These are phyloP conservation scores for Anoura caudifer DNA, from an alignment of 2,113 vertebrate species.

Conservation along the genomic window DNA sequence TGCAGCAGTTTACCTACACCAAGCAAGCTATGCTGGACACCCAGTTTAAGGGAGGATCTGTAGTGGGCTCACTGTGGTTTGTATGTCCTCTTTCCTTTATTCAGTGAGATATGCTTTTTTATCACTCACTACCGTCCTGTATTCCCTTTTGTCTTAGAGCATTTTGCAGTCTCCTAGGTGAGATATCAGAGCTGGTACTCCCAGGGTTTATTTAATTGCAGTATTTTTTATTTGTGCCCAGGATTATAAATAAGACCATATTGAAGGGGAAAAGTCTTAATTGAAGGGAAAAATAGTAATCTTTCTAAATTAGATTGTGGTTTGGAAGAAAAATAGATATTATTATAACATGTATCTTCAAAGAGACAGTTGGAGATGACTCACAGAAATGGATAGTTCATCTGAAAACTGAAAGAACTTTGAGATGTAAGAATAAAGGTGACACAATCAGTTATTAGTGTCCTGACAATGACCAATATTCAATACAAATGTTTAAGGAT, in stretches of 20 bases:
- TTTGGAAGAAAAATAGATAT: background rate
- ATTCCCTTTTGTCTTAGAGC: slow-evolving; percentile 20
- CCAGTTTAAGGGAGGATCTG: background rate
- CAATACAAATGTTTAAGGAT: background rate
- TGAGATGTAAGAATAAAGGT: background rate
- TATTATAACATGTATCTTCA: background rate
- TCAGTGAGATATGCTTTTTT: background rate
- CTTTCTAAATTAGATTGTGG: slow-evolving; percentile 16
- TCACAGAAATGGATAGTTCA: background rate
- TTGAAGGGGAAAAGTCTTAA: slow-evolving; percentile 12
- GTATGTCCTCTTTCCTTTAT: background rate
- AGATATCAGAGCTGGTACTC: slow-evolving; percentile 1
- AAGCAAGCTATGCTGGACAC: background rate
- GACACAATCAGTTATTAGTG: background rate
- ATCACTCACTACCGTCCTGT: background rate
- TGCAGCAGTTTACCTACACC: background rate
- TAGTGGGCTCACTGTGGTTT: background rate
- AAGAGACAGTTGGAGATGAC: background rate
- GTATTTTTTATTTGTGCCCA: slow-evolving; percentile 15
- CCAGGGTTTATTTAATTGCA: slow-evolving; percentile 1
- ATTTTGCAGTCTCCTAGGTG: background rate
- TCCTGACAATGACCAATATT: background rate
- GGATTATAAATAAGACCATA: slow-evolving; percentile 22
- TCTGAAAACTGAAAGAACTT: background rate
- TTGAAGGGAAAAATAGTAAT: slow-evolving; percentile 8